A percentile compares a stretch with the other conserved stretches of the same genome.
Conservation (phyloP, 1,140 invertebrate genomes). For the Calosoma granatense region DNA sequence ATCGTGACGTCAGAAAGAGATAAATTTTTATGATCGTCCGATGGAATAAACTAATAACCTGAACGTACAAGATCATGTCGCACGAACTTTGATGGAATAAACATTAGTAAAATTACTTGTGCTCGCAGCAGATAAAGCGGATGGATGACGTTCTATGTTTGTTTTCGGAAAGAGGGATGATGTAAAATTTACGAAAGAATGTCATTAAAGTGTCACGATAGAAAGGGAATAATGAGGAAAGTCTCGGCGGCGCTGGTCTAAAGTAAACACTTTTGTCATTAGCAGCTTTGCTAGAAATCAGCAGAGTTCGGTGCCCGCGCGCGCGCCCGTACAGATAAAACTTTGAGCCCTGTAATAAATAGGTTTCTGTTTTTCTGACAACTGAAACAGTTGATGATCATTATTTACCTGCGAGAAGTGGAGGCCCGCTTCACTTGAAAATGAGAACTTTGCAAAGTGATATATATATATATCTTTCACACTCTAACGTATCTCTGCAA, state of each 20-base stretch:
- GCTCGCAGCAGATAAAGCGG: too few relatives aligned
- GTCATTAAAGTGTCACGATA: slow-evolving; percentile 1
- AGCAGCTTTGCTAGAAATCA: background rate
- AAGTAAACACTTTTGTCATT: slow-evolving; percentile 8
- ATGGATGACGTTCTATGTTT: background rate
- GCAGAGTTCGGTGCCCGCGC: background rate
- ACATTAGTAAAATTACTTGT: background rate
- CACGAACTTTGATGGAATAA: background rate
- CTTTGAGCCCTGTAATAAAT: background rate
- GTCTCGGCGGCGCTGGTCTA: background rate
- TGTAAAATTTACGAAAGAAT: slow-evolving; percentile 6
- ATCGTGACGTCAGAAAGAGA: background rate
- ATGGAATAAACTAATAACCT: background rate
- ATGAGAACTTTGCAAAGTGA: background rate
- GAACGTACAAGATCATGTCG: background rate
- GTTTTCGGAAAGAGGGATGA: background rate
- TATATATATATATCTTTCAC: too few relatives aligned
- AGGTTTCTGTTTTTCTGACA: slow-evolving; percentile 9
- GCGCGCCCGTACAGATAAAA: background rate
- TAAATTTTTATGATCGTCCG: background rate
- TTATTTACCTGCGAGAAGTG: background rate
- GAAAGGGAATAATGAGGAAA: slow-evolving; percentile 4
- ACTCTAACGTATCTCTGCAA: too few relatives aligned
- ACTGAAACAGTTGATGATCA: slow-evolving; percentile 6
- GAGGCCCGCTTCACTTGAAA: background rate